A percentile compares a stretch with the other conserved stretches of the same genome.
phyloP scores from a whole-genome alignment of 1,140 invertebrate genomes.

The Drosophila nigromelanica region DNA sequence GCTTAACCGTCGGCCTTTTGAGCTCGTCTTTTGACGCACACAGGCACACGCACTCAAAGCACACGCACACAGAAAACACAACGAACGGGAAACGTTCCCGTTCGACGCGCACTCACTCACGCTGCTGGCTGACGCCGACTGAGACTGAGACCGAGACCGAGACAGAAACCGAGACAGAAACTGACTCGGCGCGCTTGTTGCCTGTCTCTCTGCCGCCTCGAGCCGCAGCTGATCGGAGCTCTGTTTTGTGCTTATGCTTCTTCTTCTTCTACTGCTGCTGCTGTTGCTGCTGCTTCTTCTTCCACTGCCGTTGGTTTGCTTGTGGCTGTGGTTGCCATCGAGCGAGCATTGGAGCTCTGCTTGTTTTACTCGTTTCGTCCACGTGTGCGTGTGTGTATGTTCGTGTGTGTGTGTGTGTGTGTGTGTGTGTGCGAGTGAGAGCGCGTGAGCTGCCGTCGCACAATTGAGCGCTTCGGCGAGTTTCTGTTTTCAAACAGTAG shows the following conservation, averaged over 20 bases:
- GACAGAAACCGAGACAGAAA: slow-evolving; percentile 57
- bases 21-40: slow-evolving; percentile 25
- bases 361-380: slow-evolving; percentile 11
- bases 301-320: slow-evolving; percentile 56
- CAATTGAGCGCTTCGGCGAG: slow-evolving; percentile 61
- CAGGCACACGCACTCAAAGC: slow-evolving; percentile 6
- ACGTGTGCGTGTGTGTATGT: slow-evolving; percentile 1
- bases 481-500: slow-evolving; percentile 58
- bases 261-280: slow-evolving; percentile 32
- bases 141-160: slow-evolving; percentile 65
- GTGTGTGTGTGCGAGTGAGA: slow-evolving; percentile 2
- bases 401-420: slow-evolving; percentile 13
- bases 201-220: slow-evolving; percentile 9
- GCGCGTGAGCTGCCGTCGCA: slow-evolving; percentile 28
- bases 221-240: slow-evolving; percentile 34
- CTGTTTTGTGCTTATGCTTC: slow-evolving; percentile 11
- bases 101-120: slow-evolving; percentile 67
- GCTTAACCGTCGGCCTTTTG: slow-evolving; percentile 47
- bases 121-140: slow-evolving; percentile 64
- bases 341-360: slow-evolving; percentile 42
- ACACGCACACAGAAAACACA: slow-evolving; percentile 21
- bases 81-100: slow-evolving; percentile 51
- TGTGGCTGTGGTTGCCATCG: slow-evolving; percentile 50
- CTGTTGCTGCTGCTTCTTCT: slow-evolving; percentile 43
- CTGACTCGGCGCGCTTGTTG: slow-evolving; percentile 34